Percentiles rank a stretch among this genome's conserved stretches.
These are phyloP conservation scores for Tenodera sinensis DNA, from an alignment of 2,888 invertebrate genomes.

Conservation along the genomic window DNA sequence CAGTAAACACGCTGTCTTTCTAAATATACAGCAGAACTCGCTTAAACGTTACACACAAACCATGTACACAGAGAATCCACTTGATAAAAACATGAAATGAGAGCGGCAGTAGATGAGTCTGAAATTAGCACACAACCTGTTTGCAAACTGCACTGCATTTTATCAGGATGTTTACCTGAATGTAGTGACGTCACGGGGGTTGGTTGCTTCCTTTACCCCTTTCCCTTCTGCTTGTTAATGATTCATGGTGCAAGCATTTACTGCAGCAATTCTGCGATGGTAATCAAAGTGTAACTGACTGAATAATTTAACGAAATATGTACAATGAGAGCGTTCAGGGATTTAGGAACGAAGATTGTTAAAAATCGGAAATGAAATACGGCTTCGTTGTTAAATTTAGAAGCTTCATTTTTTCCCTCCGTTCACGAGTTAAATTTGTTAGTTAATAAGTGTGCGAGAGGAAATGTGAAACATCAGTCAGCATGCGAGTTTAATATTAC, in stretches of 20 bases:
- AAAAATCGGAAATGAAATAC: neutral
- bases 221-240: neutral
- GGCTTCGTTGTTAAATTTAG: neutral
- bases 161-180: neutral
- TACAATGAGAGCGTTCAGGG: neutral
- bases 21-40: no score
- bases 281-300: neutral
- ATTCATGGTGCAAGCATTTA: neutral
- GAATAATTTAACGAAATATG: neutral
- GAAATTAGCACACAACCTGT: neutral
- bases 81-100: no score
- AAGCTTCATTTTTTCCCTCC: neutral
- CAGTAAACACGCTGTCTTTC: no score
- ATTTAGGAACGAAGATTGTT: neutral
- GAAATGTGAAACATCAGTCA: neutral
- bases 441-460: neutral
- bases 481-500: neutral
- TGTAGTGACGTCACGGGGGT: neutral
- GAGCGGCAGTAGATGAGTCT: neutral
- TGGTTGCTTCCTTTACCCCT: neutral
- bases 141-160: neutral
- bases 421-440: neutral
- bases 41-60: no score
- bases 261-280: neutral
- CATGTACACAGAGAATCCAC: no score